Evolutionary conservation across 2,888 invertebrate species (phyloP), one percentile per base, ranked within the genome.

Genomic region (Drosophila nr. medialis): DNA sequence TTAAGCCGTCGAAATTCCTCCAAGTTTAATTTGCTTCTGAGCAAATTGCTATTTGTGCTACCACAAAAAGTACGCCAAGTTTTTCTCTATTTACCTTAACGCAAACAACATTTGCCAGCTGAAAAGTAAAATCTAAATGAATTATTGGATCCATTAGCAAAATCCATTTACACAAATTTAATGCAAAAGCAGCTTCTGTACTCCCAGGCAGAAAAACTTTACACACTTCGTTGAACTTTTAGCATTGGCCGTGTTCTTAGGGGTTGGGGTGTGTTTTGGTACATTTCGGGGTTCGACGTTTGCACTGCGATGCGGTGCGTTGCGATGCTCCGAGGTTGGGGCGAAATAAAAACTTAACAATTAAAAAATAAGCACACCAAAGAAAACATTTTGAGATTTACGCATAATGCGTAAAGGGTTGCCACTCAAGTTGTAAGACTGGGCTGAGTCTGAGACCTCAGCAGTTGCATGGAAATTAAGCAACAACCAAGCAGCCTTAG

Each of bases 61-160:
- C 83, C 86, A 81, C 79, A 83, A 72, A 86, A 63, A 77, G 86
- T 69, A 55, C 71, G 76, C 45, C 72, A 89, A 86, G 75, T 73
- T 81, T 58, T 79, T 76, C 58, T 85, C 61, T 86, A 77, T 87
- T 84, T 80, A 85, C 85, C 85, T 90, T 80, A 72, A 75, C 76
- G 73, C 74, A 89, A 79, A 88, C 83, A 90, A 69, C 84, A 88
- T 88, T 90, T 86, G 76, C 80, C 75, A 72, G 83, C 90, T 82
- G 74, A 76, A 74, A 86, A 90, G 90, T 81, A 90, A 88, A 91
- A 88, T 91, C 84, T 86, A 90, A 91, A 91, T 91, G 91, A 91
- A 92, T 91, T 91, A 91, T 91, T 92, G 91, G 83, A 90, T 91
- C 92, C 91, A 91, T 91, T 91, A 91, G 92, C 81, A 89, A 91